A percentile compares a stretch with the other conserved stretches of the same genome.
phyloP scores from a whole-genome alignment of 2,797 vertebrate species.

The Pelobates cultripes region DNA sequence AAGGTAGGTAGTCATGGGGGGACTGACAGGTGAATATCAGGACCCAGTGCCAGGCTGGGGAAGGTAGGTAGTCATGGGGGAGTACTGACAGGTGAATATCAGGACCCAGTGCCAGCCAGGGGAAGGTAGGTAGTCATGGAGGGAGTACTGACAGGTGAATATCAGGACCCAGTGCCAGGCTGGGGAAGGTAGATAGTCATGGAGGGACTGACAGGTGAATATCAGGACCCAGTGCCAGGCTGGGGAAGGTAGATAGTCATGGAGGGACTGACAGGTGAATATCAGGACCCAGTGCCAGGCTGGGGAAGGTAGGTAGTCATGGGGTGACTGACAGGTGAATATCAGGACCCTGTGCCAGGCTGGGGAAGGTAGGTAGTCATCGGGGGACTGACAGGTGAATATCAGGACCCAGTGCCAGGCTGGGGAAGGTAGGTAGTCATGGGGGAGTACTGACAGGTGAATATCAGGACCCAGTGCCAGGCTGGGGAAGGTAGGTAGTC shows the following conservation, averaged over 20 bases:
- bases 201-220: no score
- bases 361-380: no score
- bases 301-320: fast-evolving
- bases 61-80: fast-evolving
- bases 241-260: fast-evolving
- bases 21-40: not conserved
- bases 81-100: no score
- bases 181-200: fast-evolving
- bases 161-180: not conserved
- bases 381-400: no score
- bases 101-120: not conserved
- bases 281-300: not conserved
- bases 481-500: fast-evolving
- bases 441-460: not conserved
- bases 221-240: not conserved
- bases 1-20: no score
- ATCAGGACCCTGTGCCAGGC: no score
- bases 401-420: no score
- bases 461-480: not conserved
- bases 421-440: no score
- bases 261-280: not conserved
- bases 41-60: not conserved
- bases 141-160: no score
- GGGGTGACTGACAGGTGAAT: not conserved
- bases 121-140: not conserved